Percentiles rank a stretch among this genome's conserved stretches.
Evolutionary conservation across 1,140 invertebrate genomes (phyloP).

Genomic region (Panagrolaimus sp.): DNA sequence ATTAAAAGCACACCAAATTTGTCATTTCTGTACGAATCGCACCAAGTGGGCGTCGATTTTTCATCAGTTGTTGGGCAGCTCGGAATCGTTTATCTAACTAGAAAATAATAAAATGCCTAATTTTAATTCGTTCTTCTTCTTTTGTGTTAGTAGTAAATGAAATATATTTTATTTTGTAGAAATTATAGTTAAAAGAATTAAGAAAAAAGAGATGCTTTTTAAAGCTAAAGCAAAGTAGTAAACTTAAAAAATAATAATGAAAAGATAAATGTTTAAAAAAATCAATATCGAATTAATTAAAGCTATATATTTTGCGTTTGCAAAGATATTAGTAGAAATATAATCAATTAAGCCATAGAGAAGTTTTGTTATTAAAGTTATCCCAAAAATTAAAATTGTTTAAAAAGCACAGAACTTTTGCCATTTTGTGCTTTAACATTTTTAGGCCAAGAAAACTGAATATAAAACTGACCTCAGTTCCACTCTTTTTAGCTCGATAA

Average conservation of each 20-base stretch:
- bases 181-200: too few species aligned
- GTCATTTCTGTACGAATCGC: constrained; percentile 26
- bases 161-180: too few species aligned
- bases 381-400: background rate
- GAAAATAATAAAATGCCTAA: too few species aligned
- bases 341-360: background rate
- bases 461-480: constrained; percentile 47
- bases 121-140: too few species aligned
- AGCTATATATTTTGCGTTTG: too few species aligned
- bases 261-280: too few species aligned
- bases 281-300: too few species aligned
- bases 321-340: too few species aligned
- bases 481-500: constrained; percentile 72
- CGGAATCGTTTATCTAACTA: constrained; percentile 24
- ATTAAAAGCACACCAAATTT: background rate
- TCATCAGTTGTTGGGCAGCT: constrained; percentile 32
- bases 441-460: constrained; percentile 17
- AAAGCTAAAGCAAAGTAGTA: too few species aligned
- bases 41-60: constrained; percentile 23
- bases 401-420: background rate
- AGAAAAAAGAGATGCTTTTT: too few species aligned
- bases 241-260: too few species aligned
- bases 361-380: constrained; percentile 9
- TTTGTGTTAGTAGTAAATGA: too few species aligned
- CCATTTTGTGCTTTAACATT: constrained; percentile 15